Base-by-base conservation (phyloP, 2,797 vertebrate genomes). In the Linurgus olivaceus region DNA sequence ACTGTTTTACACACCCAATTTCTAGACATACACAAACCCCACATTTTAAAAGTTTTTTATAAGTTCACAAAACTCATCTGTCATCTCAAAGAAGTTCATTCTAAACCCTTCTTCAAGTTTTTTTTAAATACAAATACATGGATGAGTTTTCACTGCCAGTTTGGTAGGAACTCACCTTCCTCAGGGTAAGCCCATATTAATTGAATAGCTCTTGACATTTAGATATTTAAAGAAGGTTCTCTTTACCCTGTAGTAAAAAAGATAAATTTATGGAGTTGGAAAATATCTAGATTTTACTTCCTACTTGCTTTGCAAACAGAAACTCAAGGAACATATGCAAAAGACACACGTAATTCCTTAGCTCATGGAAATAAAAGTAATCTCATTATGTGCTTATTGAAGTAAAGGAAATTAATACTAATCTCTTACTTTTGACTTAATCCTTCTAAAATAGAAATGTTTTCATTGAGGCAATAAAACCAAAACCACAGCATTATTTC, bases 381-480 rank as follows among this genome's bases (percentile, higher is more conserved):
- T 96, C 54, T 81, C 44, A 57, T 91, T 94, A 88, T 58, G 20
- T 84, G 58, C 37, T 54, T 91, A 68, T 67, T 68, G 62, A 95
- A 62, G 73, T 75, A 66, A 84, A 55, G 63, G 55, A 83, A 88
- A 94, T 71, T 51, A 80, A 20, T 72, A 25, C 10, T 68, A 90
- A 88, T 91, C 66, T 86, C 7, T 44, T 6, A 54, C 11, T 42
- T 63, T 47, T 52, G 2, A 35, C 40, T 72, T 44, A 62, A 88
- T 72, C 45, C 3, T 86, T 35, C 26, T 68, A 45, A 71, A 80
- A 71, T 7, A 48, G 35, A 67, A 67, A 61, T 42, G 4, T 63
- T 84, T 75, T 52, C 7, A 29, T 10, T 44, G 26, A 61, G 21
- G 26, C 4, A 61, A 48, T 58, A 45, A 25, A 21, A 6, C 2